Evolutionary conservation across 2,888 invertebrate species (phyloP).

Genomic region (Cheilosia grossa): DNA sequence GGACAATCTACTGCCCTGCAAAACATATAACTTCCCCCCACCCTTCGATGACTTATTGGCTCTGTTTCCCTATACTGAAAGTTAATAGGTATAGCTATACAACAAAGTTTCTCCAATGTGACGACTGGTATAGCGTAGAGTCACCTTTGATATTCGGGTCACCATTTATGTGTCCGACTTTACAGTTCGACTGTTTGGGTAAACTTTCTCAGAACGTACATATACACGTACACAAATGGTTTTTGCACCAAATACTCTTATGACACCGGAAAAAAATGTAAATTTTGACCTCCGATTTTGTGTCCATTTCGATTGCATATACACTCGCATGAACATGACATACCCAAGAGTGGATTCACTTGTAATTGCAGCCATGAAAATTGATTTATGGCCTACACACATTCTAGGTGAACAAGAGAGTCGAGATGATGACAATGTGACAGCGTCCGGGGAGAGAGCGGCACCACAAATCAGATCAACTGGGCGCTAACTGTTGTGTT

Average conservation of each 20-base stretch:
- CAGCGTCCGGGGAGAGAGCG: neutral
- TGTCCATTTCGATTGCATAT: neutral
- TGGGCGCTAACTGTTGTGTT: slow-evolving; percentile 65
- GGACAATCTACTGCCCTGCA: neutral
- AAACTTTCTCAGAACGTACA: slow-evolving; percentile 23
- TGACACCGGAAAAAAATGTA: slow-evolving; percentile 42
- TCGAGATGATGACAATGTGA: neutral
- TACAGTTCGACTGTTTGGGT: slow-evolving; percentile 8
- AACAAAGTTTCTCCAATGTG: neutral
- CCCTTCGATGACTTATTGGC: slow-evolving; percentile 5
- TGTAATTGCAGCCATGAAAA: slow-evolving; percentile 38
- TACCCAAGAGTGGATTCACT: slow-evolving; percentile 6
- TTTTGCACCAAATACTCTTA: slow-evolving; percentile 25
- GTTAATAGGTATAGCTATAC: neutral
- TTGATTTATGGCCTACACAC: slow-evolving; percentile 17
- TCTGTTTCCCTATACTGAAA: neutral
- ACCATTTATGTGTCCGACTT: slow-evolving; percentile 15
- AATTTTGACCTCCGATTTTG: slow-evolving; percentile 53
- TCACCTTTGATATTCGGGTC: slow-evolving; percentile 28
- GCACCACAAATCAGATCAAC: slow-evolving; percentile 27
- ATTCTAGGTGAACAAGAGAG: neutral
- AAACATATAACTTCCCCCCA: neutral
- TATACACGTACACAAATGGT: neutral
- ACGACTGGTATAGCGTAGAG: neutral
- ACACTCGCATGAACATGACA: slow-evolving; percentile 6